Evolutionary conservation across 2,113 vertebrate species (phyloP).

Genomic region (Taurulus bubalis): DNA sequence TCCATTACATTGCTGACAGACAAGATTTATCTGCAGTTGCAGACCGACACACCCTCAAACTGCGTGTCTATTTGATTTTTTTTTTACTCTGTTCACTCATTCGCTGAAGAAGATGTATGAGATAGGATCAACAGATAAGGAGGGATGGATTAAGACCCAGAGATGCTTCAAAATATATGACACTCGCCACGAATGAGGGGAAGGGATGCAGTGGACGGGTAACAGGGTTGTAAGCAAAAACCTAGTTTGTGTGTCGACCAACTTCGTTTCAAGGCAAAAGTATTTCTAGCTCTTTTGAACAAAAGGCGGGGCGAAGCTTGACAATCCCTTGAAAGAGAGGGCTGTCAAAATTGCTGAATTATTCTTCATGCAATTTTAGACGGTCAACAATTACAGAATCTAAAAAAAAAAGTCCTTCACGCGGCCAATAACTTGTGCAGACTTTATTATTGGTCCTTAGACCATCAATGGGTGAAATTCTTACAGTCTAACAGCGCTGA

Average conservation of each 20-base stretch:
- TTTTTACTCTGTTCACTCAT: slow-evolving; percentile 19
- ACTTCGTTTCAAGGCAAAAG: not conserved
- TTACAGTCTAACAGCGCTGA: not conserved
- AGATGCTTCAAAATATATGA: not conserved
- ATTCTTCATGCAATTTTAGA: not conserved
- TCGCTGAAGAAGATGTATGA: slow-evolving; percentile 36
- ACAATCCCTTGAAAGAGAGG: not conserved
- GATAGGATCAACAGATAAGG: slow-evolving; percentile 36
- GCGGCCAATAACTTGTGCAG: not conserved
- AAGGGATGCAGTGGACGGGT: too few relatives aligned
- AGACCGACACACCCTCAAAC: slow-evolving; percentile 24
- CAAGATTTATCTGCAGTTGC: slow-evolving; percentile 59
- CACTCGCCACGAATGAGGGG: not conserved
- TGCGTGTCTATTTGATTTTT: slow-evolving; percentile 35
- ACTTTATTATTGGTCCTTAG: not conserved
- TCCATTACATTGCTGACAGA: slow-evolving; percentile 63
- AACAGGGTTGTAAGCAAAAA: not conserved
- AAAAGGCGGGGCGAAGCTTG: not conserved
- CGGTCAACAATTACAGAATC: not conserved
- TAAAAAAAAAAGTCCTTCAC: not conserved
- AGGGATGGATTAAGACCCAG: slow-evolving; percentile 20
- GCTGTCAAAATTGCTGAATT: too few relatives aligned
- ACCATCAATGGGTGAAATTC: not conserved
- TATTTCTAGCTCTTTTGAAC: not conserved
- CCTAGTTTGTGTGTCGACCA: not conserved